A percentile compares a stretch with the other conserved stretches of the same genome.
These are phyloP conservation scores for Malachius bipustulatus DNA, from an alignment of 2,888 invertebrate genomes.

Conservation along the genomic window DNA sequence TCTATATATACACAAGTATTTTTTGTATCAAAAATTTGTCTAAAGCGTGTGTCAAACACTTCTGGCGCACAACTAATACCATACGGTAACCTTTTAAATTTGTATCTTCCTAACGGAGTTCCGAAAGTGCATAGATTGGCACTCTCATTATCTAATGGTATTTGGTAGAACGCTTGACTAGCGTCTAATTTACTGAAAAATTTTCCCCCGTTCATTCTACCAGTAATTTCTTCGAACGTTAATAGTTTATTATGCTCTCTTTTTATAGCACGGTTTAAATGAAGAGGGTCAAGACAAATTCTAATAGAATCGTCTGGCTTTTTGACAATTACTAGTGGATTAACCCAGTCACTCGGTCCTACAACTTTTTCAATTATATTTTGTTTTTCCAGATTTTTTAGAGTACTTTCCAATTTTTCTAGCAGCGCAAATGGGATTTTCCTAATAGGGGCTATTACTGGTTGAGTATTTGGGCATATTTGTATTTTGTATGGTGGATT, in stretches of 20 bases:
- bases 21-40: constrained; percentile 19
- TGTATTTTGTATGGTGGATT: constrained; percentile 14
- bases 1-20: constrained; percentile 22
- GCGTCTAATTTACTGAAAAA: too few species aligned
- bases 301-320: constrained; percentile 12
- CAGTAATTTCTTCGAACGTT: constrained; percentile 13
- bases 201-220: too few species aligned
- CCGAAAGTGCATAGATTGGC: too few species aligned
- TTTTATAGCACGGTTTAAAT: constrained; percentile 16
- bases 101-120: too few species aligned
- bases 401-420: too few species aligned
- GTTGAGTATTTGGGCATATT: constrained; percentile 7
- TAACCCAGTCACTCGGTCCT: constrained; percentile 12
- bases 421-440: constrained; percentile 10
- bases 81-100: constrained; percentile 21
- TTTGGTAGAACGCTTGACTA: too few species aligned
- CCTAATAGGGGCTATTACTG: constrained; percentile 11
- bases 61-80: constrained; percentile 20
- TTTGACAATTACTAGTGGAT: constrained; percentile 9
- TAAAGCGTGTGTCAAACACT: constrained; percentile 21
- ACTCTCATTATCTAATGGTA: too few species aligned
- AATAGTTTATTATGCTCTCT: constrained; percentile 14
- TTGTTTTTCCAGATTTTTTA: constrained; percentile 10
- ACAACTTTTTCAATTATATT: constrained; percentile 12
- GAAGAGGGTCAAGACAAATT: constrained; percentile 18